Conservation (phyloP, 2,113 vertebrate species). For the Tylochromis polylepis region DNA sequence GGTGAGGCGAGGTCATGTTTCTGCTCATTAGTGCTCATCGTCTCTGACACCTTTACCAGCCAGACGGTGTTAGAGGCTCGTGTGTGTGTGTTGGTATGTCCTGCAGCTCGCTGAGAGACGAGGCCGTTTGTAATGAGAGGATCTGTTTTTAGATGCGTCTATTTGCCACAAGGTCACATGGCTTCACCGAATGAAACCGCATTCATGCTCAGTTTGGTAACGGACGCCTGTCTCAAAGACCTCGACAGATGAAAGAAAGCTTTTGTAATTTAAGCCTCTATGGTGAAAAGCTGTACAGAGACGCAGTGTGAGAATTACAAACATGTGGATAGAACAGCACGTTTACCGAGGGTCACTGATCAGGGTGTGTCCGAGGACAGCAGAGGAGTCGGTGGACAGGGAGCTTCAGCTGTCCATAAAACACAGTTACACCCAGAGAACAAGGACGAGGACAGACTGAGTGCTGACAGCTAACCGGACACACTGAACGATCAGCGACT, state of each 20-base stretch:
- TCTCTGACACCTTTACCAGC: neutral
- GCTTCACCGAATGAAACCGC: neutral
- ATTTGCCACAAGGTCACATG: neutral
- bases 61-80: neutral
- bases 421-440: neutral
- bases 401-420: neutral
- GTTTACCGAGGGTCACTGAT: neutral
- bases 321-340: neutral
- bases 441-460: neutral
- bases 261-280: neutral
- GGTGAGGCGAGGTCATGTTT: neutral
- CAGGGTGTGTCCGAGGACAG: neutral
- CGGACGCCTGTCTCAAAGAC: neutral
- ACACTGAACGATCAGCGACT: neutral
- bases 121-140: neutral
- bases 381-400: neutral
- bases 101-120: neutral
- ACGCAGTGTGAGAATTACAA: neutral
- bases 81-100: neutral
- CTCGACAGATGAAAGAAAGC: neutral
- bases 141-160: conserved; percentile 19
- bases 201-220: neutral
- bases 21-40: neutral
- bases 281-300: neutral
- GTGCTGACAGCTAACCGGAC: neutral